A percentile compares a stretch with the other conserved stretches of the same genome.
Conservation (phyloP, 1,140 invertebrate genomes). For the Diorhabda sublineata region DNA sequence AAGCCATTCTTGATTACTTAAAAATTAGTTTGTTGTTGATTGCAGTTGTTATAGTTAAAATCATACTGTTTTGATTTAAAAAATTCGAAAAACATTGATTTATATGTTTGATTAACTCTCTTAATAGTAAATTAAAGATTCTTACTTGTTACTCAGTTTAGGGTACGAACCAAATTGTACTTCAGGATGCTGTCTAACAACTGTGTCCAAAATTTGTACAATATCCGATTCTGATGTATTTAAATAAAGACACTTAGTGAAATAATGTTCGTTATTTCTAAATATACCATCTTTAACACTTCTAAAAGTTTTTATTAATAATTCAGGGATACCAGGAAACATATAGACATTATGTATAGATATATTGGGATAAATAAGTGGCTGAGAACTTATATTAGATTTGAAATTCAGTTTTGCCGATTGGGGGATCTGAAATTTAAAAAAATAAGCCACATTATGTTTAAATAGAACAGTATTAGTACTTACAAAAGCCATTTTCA, state of each 20-base stretch:
- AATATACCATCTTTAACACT: constrained; percentile 46
- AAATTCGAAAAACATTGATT: too few species aligned
- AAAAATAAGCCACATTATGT: constrained; percentile 16
- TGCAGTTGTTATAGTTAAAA: too few species aligned
- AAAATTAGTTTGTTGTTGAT: too few species aligned
- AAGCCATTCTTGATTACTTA: too few species aligned
- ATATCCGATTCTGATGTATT: constrained; percentile 50
- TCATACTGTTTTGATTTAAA: too few species aligned
- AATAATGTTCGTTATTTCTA: constrained; percentile 44
- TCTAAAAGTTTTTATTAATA: constrained; percentile 59
- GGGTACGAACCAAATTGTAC: constrained; percentile 55
- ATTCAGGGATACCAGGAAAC: constrained; percentile 73
- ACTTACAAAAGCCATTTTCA: constrained; percentile 49
- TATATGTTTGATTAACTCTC: too few species aligned
- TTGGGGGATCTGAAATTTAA: constrained; percentile 48
- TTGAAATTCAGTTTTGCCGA: constrained; percentile 50
- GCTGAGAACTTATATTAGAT: constrained; percentile 33
- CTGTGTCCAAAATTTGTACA: constrained; percentile 45
- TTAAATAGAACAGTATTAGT: neutral
- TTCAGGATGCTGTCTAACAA: constrained; percentile 49
- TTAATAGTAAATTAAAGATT: too few species aligned
- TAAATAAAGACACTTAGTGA: constrained; percentile 47
- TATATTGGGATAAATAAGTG: constrained; percentile 60
- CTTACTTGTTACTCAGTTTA: constrained; percentile 47
- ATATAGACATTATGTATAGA: constrained; percentile 69